A percentile compares a stretch with the other conserved stretches of the same genome.
phyloP scores from a whole-genome alignment of 2,888 invertebrate species.

The Orthosia incerta region DNA sequence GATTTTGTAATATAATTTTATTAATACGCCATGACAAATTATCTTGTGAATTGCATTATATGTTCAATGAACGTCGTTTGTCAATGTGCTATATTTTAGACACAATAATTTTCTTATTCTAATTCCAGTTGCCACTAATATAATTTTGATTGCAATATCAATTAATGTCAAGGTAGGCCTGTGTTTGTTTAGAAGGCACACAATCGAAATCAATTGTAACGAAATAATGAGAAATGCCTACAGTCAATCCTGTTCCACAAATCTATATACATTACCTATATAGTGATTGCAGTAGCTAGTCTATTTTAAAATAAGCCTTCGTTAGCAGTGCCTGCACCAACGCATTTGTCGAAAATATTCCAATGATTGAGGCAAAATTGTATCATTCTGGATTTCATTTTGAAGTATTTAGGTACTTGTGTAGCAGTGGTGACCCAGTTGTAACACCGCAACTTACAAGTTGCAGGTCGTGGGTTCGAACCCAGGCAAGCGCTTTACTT shows the following conservation, averaged over 20 bases:
- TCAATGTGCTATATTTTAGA: conserved; percentile 35
- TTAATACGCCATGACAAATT: conserved; percentile 61
- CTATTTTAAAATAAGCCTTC: conserved; percentile 10
- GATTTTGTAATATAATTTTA: conserved; percentile 63
- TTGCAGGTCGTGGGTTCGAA: too few relatives aligned
- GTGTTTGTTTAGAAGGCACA: conserved; percentile 25
- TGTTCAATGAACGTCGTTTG: conserved; percentile 45
- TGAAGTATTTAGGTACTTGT: not conserved
- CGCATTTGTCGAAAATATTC: not conserved
- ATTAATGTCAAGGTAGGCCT: conserved; percentile 47
- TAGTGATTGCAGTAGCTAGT: not conserved
- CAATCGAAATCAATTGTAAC: conserved; percentile 32
- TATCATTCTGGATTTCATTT: not conserved
- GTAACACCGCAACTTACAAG: too few relatives aligned
- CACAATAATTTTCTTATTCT: conserved; percentile 18
- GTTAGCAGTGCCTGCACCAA: not conserved
- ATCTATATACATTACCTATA: conserved; percentile 6
- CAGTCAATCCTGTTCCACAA: conserved; percentile 2
- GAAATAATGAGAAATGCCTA: conserved; percentile 21
- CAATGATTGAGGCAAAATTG: not conserved
- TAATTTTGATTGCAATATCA: conserved; percentile 46
- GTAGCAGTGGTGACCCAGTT: too few relatives aligned
- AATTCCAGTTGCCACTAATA: conserved; percentile 27
- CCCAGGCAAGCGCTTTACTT: too few relatives aligned
- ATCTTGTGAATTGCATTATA: conserved; percentile 52